Conservation (phyloP, 1,140 invertebrate species). For the Maniola jurtina region DNA sequence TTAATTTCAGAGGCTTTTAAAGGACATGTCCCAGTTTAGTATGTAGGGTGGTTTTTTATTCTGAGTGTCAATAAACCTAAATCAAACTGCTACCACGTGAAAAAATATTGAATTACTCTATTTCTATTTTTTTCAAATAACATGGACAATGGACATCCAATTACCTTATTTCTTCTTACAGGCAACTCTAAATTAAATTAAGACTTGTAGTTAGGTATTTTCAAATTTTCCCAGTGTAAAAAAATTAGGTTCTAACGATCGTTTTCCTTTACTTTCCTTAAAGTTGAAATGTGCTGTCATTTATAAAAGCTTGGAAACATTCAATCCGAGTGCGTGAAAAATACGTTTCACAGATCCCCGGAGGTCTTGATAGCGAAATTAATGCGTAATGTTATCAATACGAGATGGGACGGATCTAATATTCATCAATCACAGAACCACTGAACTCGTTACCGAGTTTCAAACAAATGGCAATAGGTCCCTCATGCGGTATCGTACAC, state of each 20-base stretch:
- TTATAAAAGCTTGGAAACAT: not conserved
- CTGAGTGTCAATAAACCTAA: no score
- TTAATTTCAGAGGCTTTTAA: not conserved
- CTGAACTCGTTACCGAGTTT: slow-evolving; percentile 67
- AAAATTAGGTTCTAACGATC: no score
- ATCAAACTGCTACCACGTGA: no score
- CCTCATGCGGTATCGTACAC: slow-evolving; percentile 24
- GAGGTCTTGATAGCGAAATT: slow-evolving; percentile 50
- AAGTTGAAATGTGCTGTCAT: slow-evolving; percentile 5
- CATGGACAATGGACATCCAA: no score
- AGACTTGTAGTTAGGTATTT: no score
- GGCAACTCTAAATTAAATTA: no score
- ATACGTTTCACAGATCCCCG: slow-evolving; percentile 38
- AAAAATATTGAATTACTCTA: no score
- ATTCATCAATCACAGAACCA: slow-evolving; percentile 67
- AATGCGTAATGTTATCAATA: slow-evolving; percentile 66
- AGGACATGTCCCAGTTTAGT: no score
- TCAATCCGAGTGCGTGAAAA: slow-evolving; percentile 34
- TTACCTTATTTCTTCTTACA: no score
- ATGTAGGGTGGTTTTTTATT: no score
- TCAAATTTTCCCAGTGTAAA: no score
- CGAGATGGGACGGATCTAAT: slow-evolving; percentile 42
- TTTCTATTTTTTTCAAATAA: no score
- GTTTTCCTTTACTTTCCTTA: not conserved
- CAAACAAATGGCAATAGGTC: slow-evolving; percentile 59